These are phyloP conservation scores for Mantis religiosa DNA, from an alignment of 2,888 invertebrate genomes.

Conservation along the genomic window DNA sequence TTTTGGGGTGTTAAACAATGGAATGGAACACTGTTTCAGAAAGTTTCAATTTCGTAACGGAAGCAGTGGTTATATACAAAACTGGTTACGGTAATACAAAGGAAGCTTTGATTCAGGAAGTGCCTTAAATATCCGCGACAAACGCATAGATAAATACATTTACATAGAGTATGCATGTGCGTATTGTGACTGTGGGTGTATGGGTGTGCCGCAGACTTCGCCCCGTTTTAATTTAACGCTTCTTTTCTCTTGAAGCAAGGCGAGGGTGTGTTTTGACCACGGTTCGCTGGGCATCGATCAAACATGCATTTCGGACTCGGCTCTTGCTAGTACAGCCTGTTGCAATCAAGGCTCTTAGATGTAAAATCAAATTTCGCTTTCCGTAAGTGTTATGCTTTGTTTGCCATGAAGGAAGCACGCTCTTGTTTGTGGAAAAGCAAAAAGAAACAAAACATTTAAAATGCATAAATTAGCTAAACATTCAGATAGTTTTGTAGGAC, in stretches of 20 bases:
- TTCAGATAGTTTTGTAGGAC: too few species aligned
- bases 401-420: too few species aligned
- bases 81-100: too few species aligned
- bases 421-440: too few species aligned
- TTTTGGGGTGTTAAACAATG: too few species aligned
- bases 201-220: neutral
- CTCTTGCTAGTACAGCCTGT: neutral
- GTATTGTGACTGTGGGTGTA: neutral
- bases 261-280: neutral
- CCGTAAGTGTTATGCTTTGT: too few species aligned
- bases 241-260: constrained; percentile 9
- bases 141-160: neutral
- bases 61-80: too few species aligned
- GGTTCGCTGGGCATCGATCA: constrained; percentile 7
- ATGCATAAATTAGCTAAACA: too few species aligned
- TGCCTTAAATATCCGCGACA: neutral
- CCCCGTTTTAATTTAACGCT: constrained; percentile 15
- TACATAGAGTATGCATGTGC: neutral
- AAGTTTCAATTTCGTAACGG: too few species aligned
- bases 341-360: neutral
- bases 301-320: neutral
- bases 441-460: too few species aligned
- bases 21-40: too few species aligned
- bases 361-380: too few species aligned
- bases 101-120: neutral